Evolutionary conservation across 1,140 invertebrate genomes (phyloP).

Genomic region (Drosophila arawakana): DNA sequence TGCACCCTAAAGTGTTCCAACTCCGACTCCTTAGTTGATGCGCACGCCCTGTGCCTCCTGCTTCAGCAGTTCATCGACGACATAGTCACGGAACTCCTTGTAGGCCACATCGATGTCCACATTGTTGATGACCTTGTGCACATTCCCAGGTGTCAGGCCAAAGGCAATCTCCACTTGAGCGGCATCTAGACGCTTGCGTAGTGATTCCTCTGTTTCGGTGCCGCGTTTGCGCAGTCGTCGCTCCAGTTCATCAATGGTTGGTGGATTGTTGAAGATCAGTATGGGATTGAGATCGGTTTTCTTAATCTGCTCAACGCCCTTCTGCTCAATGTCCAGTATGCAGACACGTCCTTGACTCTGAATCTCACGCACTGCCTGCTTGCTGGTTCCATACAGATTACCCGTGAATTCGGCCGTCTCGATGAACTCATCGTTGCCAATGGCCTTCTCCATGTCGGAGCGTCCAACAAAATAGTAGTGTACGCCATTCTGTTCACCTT

Average conservation of each 20-base stretch:
- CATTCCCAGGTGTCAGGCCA: constrained; percentile 93
- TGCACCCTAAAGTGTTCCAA: constrained; percentile 19
- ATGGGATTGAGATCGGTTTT: constrained; percentile 92
- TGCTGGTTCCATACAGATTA: constrained; percentile 98
- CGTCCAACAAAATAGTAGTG: constrained; percentile 96
- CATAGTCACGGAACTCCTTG: constrained; percentile 90
- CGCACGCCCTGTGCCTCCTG: constrained; percentile 65
- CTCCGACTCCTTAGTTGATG: constrained; percentile 47
- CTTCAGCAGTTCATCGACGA: constrained; percentile 86
- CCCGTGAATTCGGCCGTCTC: constrained; percentile 96
- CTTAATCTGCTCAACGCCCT: constrained; percentile 97
- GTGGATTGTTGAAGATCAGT: constrained; percentile 97
- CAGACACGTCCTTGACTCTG: constrained; percentile 93
- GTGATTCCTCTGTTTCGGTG: constrained; percentile 95
- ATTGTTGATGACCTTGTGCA: constrained; percentile 96
- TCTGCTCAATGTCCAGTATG: constrained; percentile 97
- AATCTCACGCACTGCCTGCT: constrained; percentile 93
- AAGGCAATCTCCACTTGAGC: constrained; percentile 93
- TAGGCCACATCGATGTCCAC: constrained; percentile 96
- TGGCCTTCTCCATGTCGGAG: constrained; percentile 90
- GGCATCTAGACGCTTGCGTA: constrained; percentile 90
- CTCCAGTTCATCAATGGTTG: constrained; percentile 92
- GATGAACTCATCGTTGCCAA: constrained; percentile 94
- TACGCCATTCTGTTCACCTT: constrained; percentile 89
- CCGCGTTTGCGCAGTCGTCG: constrained; percentile 90